Evolutionary conservation across 2,888 invertebrate genomes (phyloP).

Genomic region (Imbricaverruca yamaguchii): DNA sequence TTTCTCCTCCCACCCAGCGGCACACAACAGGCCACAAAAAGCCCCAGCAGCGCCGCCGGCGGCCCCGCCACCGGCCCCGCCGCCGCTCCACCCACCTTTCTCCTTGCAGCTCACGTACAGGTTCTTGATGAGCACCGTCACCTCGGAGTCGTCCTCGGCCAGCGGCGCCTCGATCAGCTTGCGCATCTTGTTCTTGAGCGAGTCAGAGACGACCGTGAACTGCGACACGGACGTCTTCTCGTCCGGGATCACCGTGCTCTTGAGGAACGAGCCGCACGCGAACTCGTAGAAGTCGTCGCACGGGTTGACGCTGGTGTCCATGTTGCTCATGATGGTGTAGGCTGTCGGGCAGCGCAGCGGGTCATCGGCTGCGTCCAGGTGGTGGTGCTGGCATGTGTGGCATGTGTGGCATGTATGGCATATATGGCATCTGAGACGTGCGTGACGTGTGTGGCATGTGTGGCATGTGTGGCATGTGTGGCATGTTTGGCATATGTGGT

Average conservation of each 20-base stretch:
- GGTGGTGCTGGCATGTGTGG: no score
- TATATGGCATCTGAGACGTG: no score
- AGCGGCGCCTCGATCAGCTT: conserved; percentile 60
- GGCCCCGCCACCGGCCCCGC: no score
- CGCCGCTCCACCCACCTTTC: conserved; percentile 50
- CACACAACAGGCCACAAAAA: no score
- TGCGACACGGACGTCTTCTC: conserved; percentile 67
- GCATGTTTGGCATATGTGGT: no score
- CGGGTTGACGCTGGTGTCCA: conserved; percentile 63
- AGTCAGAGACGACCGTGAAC: conserved; percentile 41
- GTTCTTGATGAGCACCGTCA: conserved; percentile 68
- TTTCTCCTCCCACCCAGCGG: no score
- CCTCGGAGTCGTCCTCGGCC: conserved; percentile 48
- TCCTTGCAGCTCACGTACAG: conserved; percentile 84
- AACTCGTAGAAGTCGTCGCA: conserved; percentile 77
- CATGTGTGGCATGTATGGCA: no score
- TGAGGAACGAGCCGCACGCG: conserved; percentile 67
- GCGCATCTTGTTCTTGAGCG: conserved; percentile 58
- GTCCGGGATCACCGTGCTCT: conserved; percentile 64
- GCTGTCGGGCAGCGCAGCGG: conserved; percentile 44
- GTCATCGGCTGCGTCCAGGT: no score
- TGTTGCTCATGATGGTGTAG: conserved; percentile 59
- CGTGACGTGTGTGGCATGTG: no score
- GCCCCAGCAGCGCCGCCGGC: no score
- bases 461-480: no score